Conservation (phyloP, 2,888 invertebrate genomes). For the Drosophila meridionalis region DNA sequence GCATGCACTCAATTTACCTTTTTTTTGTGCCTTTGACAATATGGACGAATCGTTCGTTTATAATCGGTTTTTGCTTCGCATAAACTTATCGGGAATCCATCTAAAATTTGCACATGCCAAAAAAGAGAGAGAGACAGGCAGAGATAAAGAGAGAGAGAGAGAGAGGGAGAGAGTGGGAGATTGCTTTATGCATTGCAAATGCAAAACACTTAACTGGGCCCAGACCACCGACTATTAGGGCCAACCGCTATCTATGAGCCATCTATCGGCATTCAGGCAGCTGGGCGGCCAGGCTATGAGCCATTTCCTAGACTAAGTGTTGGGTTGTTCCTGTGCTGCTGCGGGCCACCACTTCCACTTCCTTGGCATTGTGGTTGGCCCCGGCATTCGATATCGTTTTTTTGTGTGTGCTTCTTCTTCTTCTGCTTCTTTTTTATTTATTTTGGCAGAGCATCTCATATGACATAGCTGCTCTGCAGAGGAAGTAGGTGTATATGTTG, state of each 20-base stretch:
- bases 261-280: slow-evolving; percentile 26
- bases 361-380: slow-evolving; percentile 68
- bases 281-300: slow-evolving; percentile 37
- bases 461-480: slow-evolving; percentile 60
- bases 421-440: slow-evolving; percentile 32
- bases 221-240: slow-evolving; percentile 43
- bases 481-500: slow-evolving; percentile 85
- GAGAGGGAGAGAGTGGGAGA: neutral
- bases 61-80: slow-evolving; percentile 47
- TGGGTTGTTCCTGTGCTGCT: slow-evolving; percentile 58
- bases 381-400: slow-evolving; percentile 22
- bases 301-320: slow-evolving; percentile 68
- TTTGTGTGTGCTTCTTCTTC: slow-evolving; percentile 3
- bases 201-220: slow-evolving; percentile 51
- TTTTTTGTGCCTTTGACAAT: slow-evolving; percentile 41
- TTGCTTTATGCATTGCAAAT: slow-evolving; percentile 64
- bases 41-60: slow-evolving; percentile 41
- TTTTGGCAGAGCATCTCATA: slow-evolving; percentile 68
- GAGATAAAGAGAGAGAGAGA: neutral
- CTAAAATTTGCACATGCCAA: slow-evolving; percentile 48
- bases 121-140: neutral
- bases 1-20: slow-evolving; percentile 58
- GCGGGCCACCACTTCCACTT: slow-evolving; percentile 53
- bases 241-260: slow-evolving; percentile 39
- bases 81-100: slow-evolving; percentile 65